Evolutionary conservation across 2,888 invertebrate genomes (phyloP), one percentile per base, ranked within the genome.

Genomic region (Synergus itoensis): DNA sequence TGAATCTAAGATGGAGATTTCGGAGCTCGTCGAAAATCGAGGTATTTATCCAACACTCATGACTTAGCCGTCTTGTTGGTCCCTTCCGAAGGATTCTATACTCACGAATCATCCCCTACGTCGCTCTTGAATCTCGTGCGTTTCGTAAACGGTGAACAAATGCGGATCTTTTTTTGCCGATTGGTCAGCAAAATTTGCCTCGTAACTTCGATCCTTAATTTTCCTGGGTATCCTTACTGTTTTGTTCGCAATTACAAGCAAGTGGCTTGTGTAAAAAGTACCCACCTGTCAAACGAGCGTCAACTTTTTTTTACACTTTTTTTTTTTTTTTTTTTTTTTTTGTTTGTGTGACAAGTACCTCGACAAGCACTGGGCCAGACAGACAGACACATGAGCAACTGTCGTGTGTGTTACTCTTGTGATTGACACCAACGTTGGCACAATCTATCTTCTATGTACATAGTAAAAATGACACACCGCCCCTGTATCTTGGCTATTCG

Each of bases 1-100:
- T 87, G 92, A 92, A 91, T 90, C 90, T 90, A 92, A 91, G 92
- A 92, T 92, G 91, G 91, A 91, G 89, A 90, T 91, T 90, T 90
- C 88, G 89, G 90, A 91, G 89, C 90, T 90, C 90, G 91, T 88
- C 88, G 92, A 90, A 85, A 91, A 91, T 88, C 90, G 90, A 92
- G 92, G 92, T 92, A 92, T 88, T 90, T 91, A 88, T 87, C 80
- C 65, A 53, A 79, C 77, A 78, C 62, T 73, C 76, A 75, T 48
- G 63, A 69, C 83, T 86, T 84, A 84, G 76, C 84, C 67, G 21
- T 40, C 36, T 62, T 85, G 84, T 83, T 81, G 76, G 75, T 53
- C 76, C 11, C 21, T 11, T 8, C 16, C 75, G 45, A 73, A 65
- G n/a, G 57, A 43, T 57, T 65, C 21, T 14, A 21, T 18, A 21